Percentiles rank a stretch among this genome's conserved stretches.
Evolutionary conservation across 2,113 vertebrate genomes (phyloP).

Genomic region (Blennius ocellaris): DNA sequence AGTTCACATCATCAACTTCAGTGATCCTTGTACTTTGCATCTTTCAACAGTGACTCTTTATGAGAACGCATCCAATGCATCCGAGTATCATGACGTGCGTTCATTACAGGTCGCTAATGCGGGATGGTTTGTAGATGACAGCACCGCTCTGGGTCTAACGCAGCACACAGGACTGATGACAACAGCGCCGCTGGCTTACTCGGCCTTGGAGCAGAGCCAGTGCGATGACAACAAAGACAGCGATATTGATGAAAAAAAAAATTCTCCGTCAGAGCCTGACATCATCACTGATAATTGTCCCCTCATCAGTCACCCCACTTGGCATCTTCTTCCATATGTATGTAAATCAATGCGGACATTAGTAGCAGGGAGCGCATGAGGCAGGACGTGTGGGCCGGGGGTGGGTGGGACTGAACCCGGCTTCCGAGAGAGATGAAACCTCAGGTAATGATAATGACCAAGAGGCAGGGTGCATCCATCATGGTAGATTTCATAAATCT

Average conservation of each 20-base stretch:
- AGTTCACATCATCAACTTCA: neutral
- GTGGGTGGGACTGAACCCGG: constrained; percentile 19
- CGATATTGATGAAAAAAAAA: constrained; percentile 47
- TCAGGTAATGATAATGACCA: constrained; percentile 45
- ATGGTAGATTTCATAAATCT: constrained; percentile 55
- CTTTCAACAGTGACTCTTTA: neutral
- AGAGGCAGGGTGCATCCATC: constrained; percentile 38
- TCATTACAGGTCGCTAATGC: constrained; percentile 47
- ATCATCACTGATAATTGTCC: constrained; percentile 49
- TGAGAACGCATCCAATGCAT: constrained; percentile 23
- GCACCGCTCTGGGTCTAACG: neutral
- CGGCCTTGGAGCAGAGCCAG: constrained; percentile 35
- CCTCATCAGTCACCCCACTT: constrained; percentile 48
- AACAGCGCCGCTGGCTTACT: constrained; percentile 1
- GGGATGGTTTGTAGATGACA: constrained; percentile 34
- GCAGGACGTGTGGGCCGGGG: constrained; percentile 23
- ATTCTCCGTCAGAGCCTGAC: constrained; percentile 34
- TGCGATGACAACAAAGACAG: constrained; percentile 40
- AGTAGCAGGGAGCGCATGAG: constrained; percentile 16
- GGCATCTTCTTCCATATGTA: constrained; percentile 43
- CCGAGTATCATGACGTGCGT: constrained; percentile 41
- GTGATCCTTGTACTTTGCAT: constrained; percentile 15
- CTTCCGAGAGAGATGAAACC: constrained; percentile 43
- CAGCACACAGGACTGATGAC: constrained; percentile 30
- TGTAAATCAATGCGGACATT: constrained; percentile 57